phyloP scores from a whole-genome alignment of 1,140 invertebrate species.

The Phymorhynchus buccinoides region DNA sequence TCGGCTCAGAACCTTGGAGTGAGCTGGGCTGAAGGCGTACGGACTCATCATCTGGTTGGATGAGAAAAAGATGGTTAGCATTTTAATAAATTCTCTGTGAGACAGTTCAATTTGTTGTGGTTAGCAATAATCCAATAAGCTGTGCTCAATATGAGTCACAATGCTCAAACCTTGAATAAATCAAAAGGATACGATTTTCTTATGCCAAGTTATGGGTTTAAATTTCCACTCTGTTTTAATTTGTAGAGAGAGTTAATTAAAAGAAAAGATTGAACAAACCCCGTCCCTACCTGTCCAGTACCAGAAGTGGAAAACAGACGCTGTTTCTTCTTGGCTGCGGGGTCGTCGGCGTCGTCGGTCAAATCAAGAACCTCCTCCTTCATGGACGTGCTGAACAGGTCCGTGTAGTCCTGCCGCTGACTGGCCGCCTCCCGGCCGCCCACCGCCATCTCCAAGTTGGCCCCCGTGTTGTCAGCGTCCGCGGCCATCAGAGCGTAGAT shows the following conservation, averaged over 20 bases:
- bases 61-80: no score
- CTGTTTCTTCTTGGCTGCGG: conserved; percentile 33
- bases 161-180: no score
- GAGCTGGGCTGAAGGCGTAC: conserved; percentile 69
- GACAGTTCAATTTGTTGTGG: no score
- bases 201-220: no score
- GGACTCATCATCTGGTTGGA: conserved; percentile 52
- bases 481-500: conserved; percentile 95
- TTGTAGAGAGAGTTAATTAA: no score
- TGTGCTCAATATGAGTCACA: no score
- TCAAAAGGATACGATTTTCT: no score
- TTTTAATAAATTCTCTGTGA: no score
- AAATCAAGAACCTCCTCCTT: conserved; percentile 69
- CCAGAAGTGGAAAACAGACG: conserved; percentile 23
- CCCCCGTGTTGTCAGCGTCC: conserved; percentile 82
- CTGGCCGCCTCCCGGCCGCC: conserved; percentile 32
- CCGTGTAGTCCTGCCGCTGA: conserved; percentile 83
- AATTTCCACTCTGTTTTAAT: no score
- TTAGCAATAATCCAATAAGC: no score
- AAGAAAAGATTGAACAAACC: no score
- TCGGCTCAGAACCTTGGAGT: conserved; percentile 81
- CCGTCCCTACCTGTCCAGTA: conserved; percentile 31
- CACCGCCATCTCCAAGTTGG: conserved; percentile 48
- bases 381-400: conserved; percentile 81
- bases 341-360: conserved; percentile 54